Evolutionary conservation across 2,797 vertebrate species (phyloP).

Genomic region (Coregonus ussuriensis): DNA sequence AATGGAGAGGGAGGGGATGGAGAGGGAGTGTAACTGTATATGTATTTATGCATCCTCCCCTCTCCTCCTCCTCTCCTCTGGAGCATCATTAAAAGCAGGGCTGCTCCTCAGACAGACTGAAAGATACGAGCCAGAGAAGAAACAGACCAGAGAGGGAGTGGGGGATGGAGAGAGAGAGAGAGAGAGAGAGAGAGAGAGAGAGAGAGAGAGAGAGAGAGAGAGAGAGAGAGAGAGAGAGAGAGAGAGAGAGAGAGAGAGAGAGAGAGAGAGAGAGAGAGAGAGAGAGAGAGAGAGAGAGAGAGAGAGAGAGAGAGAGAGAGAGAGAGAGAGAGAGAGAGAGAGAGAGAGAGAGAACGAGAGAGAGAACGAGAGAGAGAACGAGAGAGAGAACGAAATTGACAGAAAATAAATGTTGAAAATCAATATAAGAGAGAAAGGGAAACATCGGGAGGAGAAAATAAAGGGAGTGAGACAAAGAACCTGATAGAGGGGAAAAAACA

Average conservation of each 20-base stretch:
- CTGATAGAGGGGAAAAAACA: slow-evolving; percentile 11
- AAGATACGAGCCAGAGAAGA: slow-evolving; percentile 28
- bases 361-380: slow-evolving; percentile 9
- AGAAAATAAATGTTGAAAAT: slow-evolving; percentile 2
- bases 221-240: slow-evolving; percentile 2
- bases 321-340: slow-evolving; percentile 2
- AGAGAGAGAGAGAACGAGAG: slow-evolving; percentile 18
- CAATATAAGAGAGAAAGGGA: not conserved
- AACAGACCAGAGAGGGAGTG: slow-evolving; percentile 27
- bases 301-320: slow-evolving; percentile 2
- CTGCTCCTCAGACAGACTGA: slow-evolving; percentile 39
- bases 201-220: slow-evolving; percentile 13
- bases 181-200: no score
- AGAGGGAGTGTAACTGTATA: slow-evolving; percentile 3
- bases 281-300: slow-evolving; percentile 13
- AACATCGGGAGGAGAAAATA: slow-evolving; percentile 8
- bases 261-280: slow-evolving; percentile 10
- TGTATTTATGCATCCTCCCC: slow-evolving; percentile 21
- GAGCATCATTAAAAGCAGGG: slow-evolving; percentile 55
- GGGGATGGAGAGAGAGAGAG: slow-evolving; percentile 33
- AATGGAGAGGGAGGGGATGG: not conserved
- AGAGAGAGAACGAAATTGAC: slow-evolving; percentile 5
- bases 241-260: slow-evolving; percentile 2
- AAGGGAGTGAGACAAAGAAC: not conserved
- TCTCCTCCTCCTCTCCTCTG: slow-evolving; percentile 42